Conservation (phyloP, 1,140 invertebrate species). For the Drosophila repleta region DNA sequence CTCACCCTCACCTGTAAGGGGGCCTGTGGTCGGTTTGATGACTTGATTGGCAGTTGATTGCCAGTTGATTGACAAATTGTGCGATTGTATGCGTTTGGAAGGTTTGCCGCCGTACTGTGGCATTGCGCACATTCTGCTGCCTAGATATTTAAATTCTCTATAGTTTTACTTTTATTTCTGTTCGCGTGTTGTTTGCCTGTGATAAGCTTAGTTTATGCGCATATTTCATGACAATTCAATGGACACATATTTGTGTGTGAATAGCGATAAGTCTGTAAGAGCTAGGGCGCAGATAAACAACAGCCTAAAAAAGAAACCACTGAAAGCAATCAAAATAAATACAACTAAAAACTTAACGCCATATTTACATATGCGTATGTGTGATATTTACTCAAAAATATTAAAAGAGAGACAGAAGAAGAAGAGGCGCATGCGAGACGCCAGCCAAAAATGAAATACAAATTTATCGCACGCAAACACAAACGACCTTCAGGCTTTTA, state of each 20-base stretch:
- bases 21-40: neutral
- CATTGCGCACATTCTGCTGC: constrained; percentile 42
- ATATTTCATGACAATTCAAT: constrained; percentile 65
- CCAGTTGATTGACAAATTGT: constrained; percentile 71
- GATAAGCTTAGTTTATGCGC: constrained; percentile 62
- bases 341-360: constrained; percentile 16
- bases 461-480: constrained; percentile 71
- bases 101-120: constrained; percentile 31
- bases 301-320: constrained; percentile 38
- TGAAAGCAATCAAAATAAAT: constrained; percentile 1
- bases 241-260: neutral
- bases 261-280: constrained; percentile 60
- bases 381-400: constrained; percentile 59
- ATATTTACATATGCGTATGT: constrained; percentile 52
- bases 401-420: neutral
- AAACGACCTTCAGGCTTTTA: constrained; percentile 66
- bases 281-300: constrained; percentile 40
- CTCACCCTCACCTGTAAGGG: neutral
- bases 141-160: constrained; percentile 28
- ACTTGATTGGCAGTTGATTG: constrained; percentile 68
- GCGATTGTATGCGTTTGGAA: constrained; percentile 32
- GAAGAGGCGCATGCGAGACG: constrained; percentile 1
- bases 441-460: constrained; percentile 27
- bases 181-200: constrained; percentile 16
- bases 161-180: constrained; percentile 9